Conservation (phyloP, 2,797 vertebrate genomes). For the Hemibagrus guttatus region DNA sequence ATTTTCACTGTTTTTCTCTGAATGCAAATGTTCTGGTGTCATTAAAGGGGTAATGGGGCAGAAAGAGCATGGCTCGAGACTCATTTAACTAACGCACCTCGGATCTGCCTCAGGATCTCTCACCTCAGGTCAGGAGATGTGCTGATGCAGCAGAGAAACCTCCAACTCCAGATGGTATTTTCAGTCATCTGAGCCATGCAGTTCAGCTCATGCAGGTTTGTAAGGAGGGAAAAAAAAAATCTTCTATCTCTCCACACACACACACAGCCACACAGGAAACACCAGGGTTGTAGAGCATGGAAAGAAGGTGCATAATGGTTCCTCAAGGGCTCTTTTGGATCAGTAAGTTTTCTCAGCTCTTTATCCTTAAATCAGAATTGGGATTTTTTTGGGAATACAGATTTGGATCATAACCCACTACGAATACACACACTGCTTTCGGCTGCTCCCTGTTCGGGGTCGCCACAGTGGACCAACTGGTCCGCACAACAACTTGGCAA, state of each 20-base stretch:
- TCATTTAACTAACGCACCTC: conserved; percentile 40
- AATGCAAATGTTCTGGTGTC: conserved; percentile 14
- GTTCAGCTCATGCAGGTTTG: no score
- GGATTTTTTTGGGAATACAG: no score
- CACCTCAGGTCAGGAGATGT: background rate
- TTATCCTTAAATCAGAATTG: no score
- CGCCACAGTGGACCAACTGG: no score
- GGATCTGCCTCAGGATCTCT: conserved; percentile 19
- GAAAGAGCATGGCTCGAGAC: conserved; percentile 17
- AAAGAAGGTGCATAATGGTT: background rate
- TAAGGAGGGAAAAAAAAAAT: background rate
- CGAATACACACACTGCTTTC: no score
- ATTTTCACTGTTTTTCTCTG: background rate
- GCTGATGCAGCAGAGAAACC: conserved; percentile 17
- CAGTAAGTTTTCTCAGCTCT: background rate
- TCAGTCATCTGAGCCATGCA: background rate
- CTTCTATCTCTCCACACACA: background rate
- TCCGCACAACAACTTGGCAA: no score
- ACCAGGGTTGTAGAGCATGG: background rate
- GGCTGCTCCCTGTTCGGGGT: no score
- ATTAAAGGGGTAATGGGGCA: conserved; percentile 45
- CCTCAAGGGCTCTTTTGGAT: background rate
- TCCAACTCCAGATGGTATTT: background rate
- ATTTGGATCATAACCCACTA: no score
- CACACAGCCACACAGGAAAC: background rate